Base-by-base conservation (phyloP, 2,797 vertebrate genomes). In the Atherinosoma microstoma region DNA sequence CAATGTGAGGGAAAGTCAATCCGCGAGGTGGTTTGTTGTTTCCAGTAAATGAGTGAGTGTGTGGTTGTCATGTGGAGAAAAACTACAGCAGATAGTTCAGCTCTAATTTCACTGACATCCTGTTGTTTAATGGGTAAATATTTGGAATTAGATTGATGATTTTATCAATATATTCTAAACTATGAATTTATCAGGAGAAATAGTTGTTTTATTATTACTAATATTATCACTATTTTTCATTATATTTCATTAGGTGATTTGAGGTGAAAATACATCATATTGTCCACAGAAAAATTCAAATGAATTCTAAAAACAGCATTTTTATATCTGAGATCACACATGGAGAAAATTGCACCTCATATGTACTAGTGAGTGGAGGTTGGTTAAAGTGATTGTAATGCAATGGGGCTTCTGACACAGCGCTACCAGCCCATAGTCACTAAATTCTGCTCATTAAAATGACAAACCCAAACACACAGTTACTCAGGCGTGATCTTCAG, bases 391-490 rank as follows among this genome's bases (percentile, higher is more conserved):
- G 91, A 94, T 84, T 90, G 84, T 94, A 92, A 93, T 91, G 91
- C 92, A 93, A 92, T 90, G 91, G 91, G 92, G 91, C 92, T 92
- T 91, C 91, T 92, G 93, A 91, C 86, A 89, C 91, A 84, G 93
- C 82, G 91, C 91, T 91, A 92, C 88, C 92, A 89, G 92, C 91
- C 91, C 86, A 89, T 84, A 94, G 93, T 94, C 94, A 93, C 94
- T 95, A 94, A 95, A 95, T 95, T 94, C 92, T 94, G 92, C 93
- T 94, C 94, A 95, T 95, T 95, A 95, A 94, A 94, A 93, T 94
- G 94, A 94, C 93, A 95, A 95, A 94, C 91, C 92, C 94, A 95
- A 94, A 94, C 93, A 95, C 93, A 91, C 86, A 92, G 87, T 89
- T 92, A 95, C 90, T 94, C 87, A 93, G 91, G 90, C 94, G 90